A percentile compares a stretch with the other conserved stretches of the same genome.
These are phyloP conservation scores for Antitype chi DNA, from an alignment of 2,888 invertebrate genomes.

Conservation along the genomic window DNA sequence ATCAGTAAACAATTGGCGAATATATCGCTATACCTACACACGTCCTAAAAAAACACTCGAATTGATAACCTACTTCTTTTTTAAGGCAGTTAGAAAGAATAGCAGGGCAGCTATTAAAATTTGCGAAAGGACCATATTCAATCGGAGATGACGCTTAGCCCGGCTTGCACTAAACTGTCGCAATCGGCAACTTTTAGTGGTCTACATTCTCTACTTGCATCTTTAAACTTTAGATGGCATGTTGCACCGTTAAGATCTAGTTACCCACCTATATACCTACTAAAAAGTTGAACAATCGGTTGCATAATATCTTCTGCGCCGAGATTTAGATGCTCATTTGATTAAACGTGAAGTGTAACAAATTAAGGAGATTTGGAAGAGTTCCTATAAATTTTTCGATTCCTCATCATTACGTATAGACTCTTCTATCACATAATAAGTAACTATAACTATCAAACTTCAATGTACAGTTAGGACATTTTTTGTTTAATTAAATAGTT, in stretches of 20 bases:
- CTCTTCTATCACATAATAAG: constrained; percentile 10
- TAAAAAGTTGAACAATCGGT: constrained; percentile 37
- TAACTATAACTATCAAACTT: neutral
- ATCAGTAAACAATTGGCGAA: too few species aligned
- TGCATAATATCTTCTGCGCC: constrained; percentile 34
- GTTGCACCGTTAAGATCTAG: constrained; percentile 21
- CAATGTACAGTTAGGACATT: neutral
- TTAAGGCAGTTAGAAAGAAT: too few species aligned
- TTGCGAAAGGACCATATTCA: neutral
- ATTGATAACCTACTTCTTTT: too few species aligned
- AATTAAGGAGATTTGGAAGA: constrained; percentile 30
- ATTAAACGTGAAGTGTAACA: constrained; percentile 38
- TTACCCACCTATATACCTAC: neutral
- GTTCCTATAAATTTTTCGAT: neutral
- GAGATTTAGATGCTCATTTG: constrained; percentile 15
- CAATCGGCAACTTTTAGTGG: constrained; percentile 27
- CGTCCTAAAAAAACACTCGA: too few species aligned
- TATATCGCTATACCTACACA: too few species aligned
- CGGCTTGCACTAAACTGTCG: constrained; percentile 19
- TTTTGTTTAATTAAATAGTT: neutral
- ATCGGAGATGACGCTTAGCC: neutral
- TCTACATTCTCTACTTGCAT: constrained; percentile 41
- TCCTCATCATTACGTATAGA: neutral
- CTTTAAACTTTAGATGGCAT: constrained; percentile 41
- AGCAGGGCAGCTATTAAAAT: neutral